phyloP scores from a whole-genome alignment of 2,113 vertebrate species.

The Entosphenus tridentatus region DNA sequence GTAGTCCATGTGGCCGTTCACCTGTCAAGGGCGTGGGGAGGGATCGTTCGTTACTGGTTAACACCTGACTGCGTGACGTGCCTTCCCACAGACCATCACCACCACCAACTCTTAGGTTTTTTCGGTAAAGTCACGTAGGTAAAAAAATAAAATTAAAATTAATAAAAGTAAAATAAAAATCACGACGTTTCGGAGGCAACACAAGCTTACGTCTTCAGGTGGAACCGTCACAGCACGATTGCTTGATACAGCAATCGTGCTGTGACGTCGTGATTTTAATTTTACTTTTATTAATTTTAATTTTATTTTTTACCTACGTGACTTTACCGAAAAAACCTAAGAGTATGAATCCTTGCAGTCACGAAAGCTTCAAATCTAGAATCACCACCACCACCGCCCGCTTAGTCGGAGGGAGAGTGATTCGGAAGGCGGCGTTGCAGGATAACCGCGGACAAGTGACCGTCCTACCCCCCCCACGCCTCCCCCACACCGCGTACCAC shows the following conservation, averaged over 20 bases:
- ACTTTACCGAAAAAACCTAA: background rate
- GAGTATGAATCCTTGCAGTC: background rate
- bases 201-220: background rate
- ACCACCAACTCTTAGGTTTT: background rate
- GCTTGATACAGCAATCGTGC: no score
- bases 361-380: background rate
- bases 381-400: background rate
- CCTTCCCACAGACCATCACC: background rate
- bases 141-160: background rate
- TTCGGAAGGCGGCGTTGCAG: background rate
- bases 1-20: slow-evolving; percentile 80
- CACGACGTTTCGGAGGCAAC: background rate
- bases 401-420: background rate
- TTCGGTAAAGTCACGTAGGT: background rate
- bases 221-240: background rate
- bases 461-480: background rate
- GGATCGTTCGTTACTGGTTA: background rate
- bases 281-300: no score
- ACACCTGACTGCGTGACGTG: background rate
- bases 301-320: no score
- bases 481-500: slow-evolving; percentile 41
- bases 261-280: no score
- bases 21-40: slow-evolving; percentile 24
- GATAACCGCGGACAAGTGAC: no score
- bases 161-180: background rate